Conservation (phyloP, 2,888 invertebrate species). For the Drosophila setosimentum region DNA sequence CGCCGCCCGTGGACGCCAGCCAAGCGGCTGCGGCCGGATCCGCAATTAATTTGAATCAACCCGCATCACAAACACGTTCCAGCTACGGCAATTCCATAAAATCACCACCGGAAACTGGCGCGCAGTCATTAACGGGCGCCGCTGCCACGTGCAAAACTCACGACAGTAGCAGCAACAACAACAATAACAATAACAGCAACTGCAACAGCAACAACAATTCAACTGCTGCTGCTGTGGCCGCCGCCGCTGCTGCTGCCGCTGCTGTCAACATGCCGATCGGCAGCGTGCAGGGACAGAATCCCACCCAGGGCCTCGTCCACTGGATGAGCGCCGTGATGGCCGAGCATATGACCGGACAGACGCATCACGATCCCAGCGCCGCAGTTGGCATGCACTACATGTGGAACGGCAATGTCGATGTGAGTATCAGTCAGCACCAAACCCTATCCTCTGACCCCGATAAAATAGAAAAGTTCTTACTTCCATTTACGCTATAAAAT, state of each 20-base stretch:
- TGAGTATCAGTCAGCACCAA: conserved; percentile 72
- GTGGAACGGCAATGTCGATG: conserved; percentile 86
- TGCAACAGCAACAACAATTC: conserved; percentile 7
- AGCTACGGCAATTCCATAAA: conserved; percentile 73
- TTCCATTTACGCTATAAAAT: too few species aligned
- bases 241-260: conserved; percentile 63
- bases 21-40: conserved; percentile 59
- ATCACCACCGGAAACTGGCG: conserved; percentile 70
- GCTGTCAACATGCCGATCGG: conserved; percentile 84
- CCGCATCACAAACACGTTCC: conserved; percentile 71
- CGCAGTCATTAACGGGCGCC: conserved; percentile 43
- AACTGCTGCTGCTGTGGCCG: conserved; percentile 61
- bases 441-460: background rate
- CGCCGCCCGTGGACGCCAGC: conserved; percentile 58
- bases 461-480: background rate
- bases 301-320: conserved; percentile 94
- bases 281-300: conserved; percentile 87
- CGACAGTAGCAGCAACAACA: conserved; percentile 50
- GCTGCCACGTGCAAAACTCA: conserved; percentile 63
- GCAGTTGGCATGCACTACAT: conserved; percentile 86
- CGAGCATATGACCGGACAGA: conserved; percentile 94
- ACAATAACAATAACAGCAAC: conserved; percentile 43
- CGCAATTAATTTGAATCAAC: conserved; percentile 77
- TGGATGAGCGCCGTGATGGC: conserved; percentile 98
- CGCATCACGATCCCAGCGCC: conserved; percentile 88